phyloP scores from a whole-genome alignment of 2,888 invertebrate species.

The Sphecodes monilicornis region DNA sequence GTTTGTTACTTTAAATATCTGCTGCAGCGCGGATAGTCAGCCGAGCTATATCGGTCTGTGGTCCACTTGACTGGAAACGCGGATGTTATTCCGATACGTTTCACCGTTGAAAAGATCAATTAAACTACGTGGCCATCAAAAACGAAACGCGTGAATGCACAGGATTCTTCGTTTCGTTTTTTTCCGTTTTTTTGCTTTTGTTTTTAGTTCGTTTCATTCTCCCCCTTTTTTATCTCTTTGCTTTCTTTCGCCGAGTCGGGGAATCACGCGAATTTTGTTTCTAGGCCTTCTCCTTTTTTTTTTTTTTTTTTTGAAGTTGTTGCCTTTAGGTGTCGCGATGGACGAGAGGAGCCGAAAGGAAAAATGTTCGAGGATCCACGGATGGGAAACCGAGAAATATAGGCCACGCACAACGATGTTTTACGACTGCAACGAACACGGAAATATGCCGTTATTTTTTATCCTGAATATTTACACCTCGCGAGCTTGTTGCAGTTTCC shows the following conservation, averaged over 20 bases:
- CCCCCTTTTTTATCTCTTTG: background rate
- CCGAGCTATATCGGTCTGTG: slow-evolving; percentile 57
- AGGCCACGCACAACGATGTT: background rate
- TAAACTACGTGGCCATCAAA: slow-evolving; percentile 17
- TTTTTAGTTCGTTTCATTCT: background rate
- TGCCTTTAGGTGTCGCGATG: background rate
- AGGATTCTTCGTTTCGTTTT: background rate
- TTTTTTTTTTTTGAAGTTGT: background rate
- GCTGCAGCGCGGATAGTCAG: slow-evolving; percentile 48
- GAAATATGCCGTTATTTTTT: background rate
- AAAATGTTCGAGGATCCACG: background rate
- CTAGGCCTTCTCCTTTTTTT: too few relatives aligned
- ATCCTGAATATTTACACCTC: background rate
- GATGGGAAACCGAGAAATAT: background rate
- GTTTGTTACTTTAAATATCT: slow-evolving; percentile 63
- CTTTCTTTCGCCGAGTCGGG: background rate
- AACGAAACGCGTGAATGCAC: background rate
- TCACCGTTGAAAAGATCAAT: slow-evolving; percentile 34
- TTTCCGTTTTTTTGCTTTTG: background rate
- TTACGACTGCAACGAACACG: slow-evolving; percentile 27
- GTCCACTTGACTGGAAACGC: slow-evolving; percentile 55
- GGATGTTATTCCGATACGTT: slow-evolving; percentile 59
- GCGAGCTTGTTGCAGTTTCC: background rate
- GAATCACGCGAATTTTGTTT: background rate
- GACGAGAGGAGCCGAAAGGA: background rate